Evolutionary conservation across 2,888 invertebrate species (phyloP).

Genomic region (Tupiocoris notatus): DNA sequence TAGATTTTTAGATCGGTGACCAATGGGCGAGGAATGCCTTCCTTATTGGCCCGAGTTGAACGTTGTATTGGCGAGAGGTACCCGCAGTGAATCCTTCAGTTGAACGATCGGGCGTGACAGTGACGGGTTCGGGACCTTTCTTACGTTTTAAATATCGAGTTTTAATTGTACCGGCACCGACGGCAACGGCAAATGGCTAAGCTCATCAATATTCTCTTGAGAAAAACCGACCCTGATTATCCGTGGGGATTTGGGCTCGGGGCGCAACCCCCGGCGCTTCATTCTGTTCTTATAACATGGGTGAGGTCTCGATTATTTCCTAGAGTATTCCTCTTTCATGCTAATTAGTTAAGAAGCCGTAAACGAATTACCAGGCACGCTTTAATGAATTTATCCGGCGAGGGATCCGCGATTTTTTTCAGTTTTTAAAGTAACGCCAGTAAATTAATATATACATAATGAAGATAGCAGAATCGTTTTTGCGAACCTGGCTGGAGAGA

Average conservation of each 20-base stretch:
- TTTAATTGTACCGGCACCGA: neutral
- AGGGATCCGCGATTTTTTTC: too few species aligned
- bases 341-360: too few species aligned
- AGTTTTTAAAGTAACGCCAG: too few species aligned
- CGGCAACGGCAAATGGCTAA: constrained; percentile 27
- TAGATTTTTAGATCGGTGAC: constrained; percentile 31
- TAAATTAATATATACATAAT: too few species aligned
- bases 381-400: too few species aligned
- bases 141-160: neutral
- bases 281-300: constrained; percentile 36
- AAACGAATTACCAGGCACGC: too few species aligned
- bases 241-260: constrained; percentile 51
- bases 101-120: constrained; percentile 29
- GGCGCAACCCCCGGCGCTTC: constrained; percentile 36
- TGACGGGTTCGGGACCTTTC: constrained; percentile 1
- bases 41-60: neutral
- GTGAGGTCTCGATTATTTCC: too few species aligned
- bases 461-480: too few species aligned
- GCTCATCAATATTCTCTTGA: constrained; percentile 48
- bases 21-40: constrained; percentile 27
- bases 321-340: too few species aligned
- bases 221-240: constrained; percentile 49
- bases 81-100: constrained; percentile 11
- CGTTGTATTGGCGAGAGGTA: constrained; percentile 21
- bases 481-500: too few species aligned